Evolutionary conservation across 2,888 invertebrate genomes (phyloP).

Genomic region (Rotaria socialis): DNA sequence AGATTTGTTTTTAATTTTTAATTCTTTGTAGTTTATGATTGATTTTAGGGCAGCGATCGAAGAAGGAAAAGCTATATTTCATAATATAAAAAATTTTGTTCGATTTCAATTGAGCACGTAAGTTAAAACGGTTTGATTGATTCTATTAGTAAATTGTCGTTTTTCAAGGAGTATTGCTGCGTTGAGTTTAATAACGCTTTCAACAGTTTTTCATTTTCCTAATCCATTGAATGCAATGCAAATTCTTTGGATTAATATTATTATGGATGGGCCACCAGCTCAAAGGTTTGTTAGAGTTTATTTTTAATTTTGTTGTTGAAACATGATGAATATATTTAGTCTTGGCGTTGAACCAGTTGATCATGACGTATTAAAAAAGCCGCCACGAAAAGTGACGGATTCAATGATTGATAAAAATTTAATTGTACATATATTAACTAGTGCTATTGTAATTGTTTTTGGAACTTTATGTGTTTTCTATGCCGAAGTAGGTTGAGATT

Average conservation of each 20-base stretch:
- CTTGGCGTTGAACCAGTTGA: slow-evolving; percentile 97
- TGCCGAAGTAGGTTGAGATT: not conserved
- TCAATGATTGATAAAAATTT: slow-evolving; percentile 80
- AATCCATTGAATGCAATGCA: slow-evolving; percentile 99
- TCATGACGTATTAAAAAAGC: slow-evolving; percentile 45
- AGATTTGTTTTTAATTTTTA: slow-evolving; percentile 55
- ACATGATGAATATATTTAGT: slow-evolving; percentile 55
- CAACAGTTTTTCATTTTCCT: slow-evolving; percentile 89
- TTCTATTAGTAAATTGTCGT: not conserved
- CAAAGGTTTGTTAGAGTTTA: slow-evolving; percentile 62
- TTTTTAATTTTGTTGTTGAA: not conserved
- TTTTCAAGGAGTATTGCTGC: slow-evolving; percentile 81
- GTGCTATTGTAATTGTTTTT: slow-evolving; percentile 63
- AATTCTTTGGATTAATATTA: slow-evolving; percentile 98
- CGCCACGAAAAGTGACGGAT: slow-evolving; percentile 38
- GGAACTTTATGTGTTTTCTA: slow-evolving; percentile 75
- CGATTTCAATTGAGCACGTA: slow-evolving; percentile 87
- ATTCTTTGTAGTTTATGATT: slow-evolving; percentile 38
- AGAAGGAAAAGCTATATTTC: slow-evolving; percentile 97
- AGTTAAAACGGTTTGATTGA: slow-evolving; percentile 39
- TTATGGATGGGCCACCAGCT: slow-evolving; percentile 90
- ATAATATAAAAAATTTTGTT: slow-evolving; percentile 98
- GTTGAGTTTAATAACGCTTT: slow-evolving; percentile 85
- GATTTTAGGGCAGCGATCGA: slow-evolving; percentile 76
- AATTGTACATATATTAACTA: slow-evolving; percentile 75